phyloP scores from a whole-genome alignment of 2,113 vertebrate genomes.

The Natator depressus region DNA sequence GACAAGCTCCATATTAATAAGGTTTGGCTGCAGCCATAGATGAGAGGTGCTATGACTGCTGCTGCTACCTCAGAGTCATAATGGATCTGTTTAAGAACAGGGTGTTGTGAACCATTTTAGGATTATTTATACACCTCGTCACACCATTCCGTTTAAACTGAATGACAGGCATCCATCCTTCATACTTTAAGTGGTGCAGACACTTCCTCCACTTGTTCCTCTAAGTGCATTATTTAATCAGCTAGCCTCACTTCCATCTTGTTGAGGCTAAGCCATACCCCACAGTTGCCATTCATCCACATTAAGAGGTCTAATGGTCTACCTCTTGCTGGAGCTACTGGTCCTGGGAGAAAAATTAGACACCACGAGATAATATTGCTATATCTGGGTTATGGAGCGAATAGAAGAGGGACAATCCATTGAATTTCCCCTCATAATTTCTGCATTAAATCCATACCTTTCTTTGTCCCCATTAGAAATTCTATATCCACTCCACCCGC shows the following conservation, averaged over 20 bases:
- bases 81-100: neutral
- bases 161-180: neutral
- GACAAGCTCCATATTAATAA: neutral
- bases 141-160: neutral
- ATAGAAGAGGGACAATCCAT: neutral
- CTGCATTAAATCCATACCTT: neutral
- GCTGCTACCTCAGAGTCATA: neutral
- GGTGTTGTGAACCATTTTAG: neutral
- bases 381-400: neutral
- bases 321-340: neutral
- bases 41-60: neutral
- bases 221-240: neutral
- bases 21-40: neutral
- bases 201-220: neutral
- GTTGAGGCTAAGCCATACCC: neutral
- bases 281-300: neutral
- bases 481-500: neutral
- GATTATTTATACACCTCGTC: neutral
- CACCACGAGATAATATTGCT: neutral
- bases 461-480: neutral
- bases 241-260: neutral
- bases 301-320: neutral
- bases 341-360: neutral
- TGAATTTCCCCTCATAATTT: neutral
- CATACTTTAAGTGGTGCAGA: neutral